Evolutionary conservation across 2,888 invertebrate genomes (phyloP).

Genomic region (Synergus itoensis): DNA sequence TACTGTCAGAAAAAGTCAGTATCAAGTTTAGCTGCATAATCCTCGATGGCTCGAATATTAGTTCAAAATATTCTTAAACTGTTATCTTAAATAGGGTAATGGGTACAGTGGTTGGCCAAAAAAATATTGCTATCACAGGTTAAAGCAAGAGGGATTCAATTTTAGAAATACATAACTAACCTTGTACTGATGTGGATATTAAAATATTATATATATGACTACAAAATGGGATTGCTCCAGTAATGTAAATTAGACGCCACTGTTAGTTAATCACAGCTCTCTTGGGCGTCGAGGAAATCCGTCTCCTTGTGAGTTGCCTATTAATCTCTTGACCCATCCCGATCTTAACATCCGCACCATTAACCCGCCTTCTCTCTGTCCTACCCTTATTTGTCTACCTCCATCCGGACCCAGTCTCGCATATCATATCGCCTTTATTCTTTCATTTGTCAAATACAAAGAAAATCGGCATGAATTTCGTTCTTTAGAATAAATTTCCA

Average conservation of each 20-base stretch:
- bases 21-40: neutral
- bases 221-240: neutral
- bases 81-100: too few relatives aligned
- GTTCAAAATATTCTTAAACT: neutral
- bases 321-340: conserved; percentile 38
- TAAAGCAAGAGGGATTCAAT: too few relatives aligned
- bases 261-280: conserved; percentile 20
- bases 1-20: neutral
- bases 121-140: too few relatives aligned
- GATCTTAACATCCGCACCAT: conserved; percentile 23
- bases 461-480: neutral
- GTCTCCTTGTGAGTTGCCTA: conserved; percentile 24
- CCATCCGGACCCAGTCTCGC: neutral
- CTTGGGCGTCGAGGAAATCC: conserved; percentile 21
- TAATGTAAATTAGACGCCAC: conserved; percentile 20
- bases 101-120: too few relatives aligned
- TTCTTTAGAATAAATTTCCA: neutral
- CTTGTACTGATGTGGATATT: too few relatives aligned
- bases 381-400: conserved; percentile 29
- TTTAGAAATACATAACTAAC: too few relatives aligned
- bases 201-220: too few relatives aligned
- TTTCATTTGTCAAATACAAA: neutral
- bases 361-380: conserved; percentile 18
- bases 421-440: neutral
- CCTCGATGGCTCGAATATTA: neutral